These are phyloP conservation scores for Scarus forsteni DNA, from an alignment of 2,797 vertebrate species.

Conservation along the genomic window DNA sequence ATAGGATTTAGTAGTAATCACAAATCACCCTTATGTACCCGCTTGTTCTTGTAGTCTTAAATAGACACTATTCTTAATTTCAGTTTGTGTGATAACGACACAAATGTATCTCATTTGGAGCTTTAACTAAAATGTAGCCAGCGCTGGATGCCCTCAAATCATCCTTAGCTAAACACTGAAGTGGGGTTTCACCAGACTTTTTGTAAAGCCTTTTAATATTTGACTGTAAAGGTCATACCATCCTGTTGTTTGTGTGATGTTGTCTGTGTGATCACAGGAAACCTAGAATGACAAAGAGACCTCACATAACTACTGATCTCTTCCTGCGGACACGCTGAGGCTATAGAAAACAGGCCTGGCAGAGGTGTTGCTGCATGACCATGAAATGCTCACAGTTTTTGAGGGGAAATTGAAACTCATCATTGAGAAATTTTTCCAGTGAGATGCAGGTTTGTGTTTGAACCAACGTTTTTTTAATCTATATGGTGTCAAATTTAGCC, in stretches of 20 bases:
- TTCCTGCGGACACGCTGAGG: background rate
- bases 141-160: too few relatives aligned
- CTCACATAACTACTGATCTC: background rate
- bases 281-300: background rate
- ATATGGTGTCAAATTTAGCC: too few relatives aligned
- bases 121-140: too few relatives aligned
- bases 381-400: background rate
- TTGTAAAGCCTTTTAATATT: background rate
- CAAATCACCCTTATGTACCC: too few relatives aligned
- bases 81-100: too few relatives aligned
- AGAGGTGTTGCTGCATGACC: background rate
- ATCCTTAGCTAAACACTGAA: too few relatives aligned
- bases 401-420: background rate
- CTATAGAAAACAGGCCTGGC: background rate
- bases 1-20: too few relatives aligned
- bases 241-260: background rate
- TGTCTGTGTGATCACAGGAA: background rate
- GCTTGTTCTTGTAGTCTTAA: too few relatives aligned
- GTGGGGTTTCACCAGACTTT: background rate
- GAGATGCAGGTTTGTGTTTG: constrained; percentile 7
- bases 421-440: background rate
- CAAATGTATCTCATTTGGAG: too few relatives aligned
- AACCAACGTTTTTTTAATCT: background rate
- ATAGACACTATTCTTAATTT: too few relatives aligned
- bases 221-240: background rate